Percentiles rank a stretch among this genome's conserved stretches.
These are phyloP conservation scores for Columbina picui DNA, from an alignment of 2,113 vertebrate species.

Conservation along the genomic window DNA sequence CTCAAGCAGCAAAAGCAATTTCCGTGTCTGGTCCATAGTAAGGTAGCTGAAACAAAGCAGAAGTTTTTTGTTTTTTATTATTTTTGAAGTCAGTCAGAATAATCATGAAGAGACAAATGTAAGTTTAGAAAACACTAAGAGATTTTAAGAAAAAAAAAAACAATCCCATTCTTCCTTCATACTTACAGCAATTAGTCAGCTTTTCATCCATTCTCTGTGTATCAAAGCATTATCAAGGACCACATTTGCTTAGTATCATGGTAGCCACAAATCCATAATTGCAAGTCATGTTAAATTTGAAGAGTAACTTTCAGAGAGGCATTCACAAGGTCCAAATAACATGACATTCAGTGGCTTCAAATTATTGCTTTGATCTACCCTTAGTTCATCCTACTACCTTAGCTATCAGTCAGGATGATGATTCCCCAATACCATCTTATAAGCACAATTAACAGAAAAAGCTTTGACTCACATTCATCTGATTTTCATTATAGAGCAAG, in stretches of 20 bases:
- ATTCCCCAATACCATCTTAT: neutral
- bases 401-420: neutral
- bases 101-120: neutral
- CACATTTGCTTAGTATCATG: neutral
- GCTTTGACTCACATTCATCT: neutral
- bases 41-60: slow-evolving; percentile 84
- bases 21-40: slow-evolving; percentile 95
- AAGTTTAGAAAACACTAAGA: neutral
- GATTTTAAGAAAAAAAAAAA: neutral
- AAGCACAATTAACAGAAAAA: neutral
- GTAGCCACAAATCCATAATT: neutral
- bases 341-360: neutral
- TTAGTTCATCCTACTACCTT: neutral
- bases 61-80: neutral
- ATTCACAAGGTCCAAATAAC: neutral
- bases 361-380: neutral
- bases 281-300: neutral
- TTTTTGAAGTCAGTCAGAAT: neutral
- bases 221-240: neutral
- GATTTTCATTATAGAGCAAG: neutral
- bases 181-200: neutral
- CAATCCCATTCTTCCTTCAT: neutral
- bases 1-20: slow-evolving; percentile 91
- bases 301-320: neutral
- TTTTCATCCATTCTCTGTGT: neutral